phyloP scores from a whole-genome alignment of 2,113 vertebrate genomes.

The Chinchilla lanigera region DNA sequence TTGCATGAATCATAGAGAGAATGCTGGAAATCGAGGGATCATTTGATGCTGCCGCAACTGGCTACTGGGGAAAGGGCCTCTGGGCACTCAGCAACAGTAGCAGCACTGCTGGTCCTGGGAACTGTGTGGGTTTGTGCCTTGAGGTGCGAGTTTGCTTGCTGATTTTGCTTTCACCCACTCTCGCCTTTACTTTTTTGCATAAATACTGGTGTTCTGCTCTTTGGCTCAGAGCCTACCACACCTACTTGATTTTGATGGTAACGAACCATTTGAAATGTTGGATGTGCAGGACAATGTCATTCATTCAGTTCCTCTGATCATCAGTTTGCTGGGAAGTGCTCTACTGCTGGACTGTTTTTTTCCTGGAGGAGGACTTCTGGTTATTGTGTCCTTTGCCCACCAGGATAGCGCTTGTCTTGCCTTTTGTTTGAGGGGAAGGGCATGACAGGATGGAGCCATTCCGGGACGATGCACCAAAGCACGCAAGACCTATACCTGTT shows the following conservation, averaged over 20 bases:
- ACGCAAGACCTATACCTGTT: background rate
- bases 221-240: background rate
- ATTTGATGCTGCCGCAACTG: background rate
- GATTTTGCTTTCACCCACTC: background rate
- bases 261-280: background rate
- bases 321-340: background rate
- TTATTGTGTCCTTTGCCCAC: background rate
- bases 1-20: background rate
- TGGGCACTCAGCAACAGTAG: background rate
- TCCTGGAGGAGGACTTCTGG: background rate
- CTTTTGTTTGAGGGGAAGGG: background rate
- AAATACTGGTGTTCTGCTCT: background rate
- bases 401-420: background rate
- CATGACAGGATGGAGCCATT: background rate
- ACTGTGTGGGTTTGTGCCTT: background rate
- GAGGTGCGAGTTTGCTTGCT: background rate
- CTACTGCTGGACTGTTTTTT: background rate
- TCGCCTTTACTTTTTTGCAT: background rate
- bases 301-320: slow-evolving; percentile 9
- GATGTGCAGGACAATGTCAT: background rate
- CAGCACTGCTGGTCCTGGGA: background rate
- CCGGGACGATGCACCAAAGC: background rate
- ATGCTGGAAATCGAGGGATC: background rate
- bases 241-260: slow-evolving; percentile 2
- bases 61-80: background rate